Evolutionary conservation across 2,113 vertebrate species (phyloP), one percentile per base, ranked within the genome.

Genomic region (Myotis yumanensis): DNA sequence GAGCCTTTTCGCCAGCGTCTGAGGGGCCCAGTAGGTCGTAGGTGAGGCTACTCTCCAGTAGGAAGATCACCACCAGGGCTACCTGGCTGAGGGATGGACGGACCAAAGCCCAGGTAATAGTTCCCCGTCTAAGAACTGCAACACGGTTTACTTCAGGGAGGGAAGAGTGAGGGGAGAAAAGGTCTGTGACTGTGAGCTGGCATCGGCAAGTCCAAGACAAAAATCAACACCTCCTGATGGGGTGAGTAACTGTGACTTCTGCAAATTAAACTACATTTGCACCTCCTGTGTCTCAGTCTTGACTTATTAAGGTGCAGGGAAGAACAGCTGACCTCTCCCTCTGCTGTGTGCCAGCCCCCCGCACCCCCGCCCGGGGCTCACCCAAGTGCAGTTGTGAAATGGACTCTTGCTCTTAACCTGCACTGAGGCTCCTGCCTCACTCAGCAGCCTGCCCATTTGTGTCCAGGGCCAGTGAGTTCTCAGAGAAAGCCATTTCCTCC

Each of bases 401-500:
- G 12, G 16, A 73, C 6, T n/a, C 7, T 4, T 1, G 23, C 28
- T 79, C 48, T 68, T 54, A 48, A 40, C 20, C n/a, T 51, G 43
- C 30, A 4, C 7, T 51, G 23, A 57, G 18, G 25, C n/a, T 17
- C 64, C 35, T 0, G 1, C 64, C 9, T 10, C 11, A 11, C 17
- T 57, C 23, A 0, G 12, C 14, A 40, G 32, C 18, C 37, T 66
- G 20, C 48, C 5, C 2, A 15, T 48, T 69, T 64, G 28, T 37
- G 25, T 66, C 23, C 37, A 89, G 66, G 25, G 22, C 40, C 32
- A 54, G 0, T 10, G 15, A 18, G 8, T 75, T 95, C 69, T 64
- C 76, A 75, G 75, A 15, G 35, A 95, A 92, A 81, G 43, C 76
- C 90, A 6, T 64, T 94, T 84, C 75, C 54, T 96, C 54, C 57